Evolutionary conservation across 2,113 vertebrate species (phyloP).

Genomic region (Rhea americana): DNA sequence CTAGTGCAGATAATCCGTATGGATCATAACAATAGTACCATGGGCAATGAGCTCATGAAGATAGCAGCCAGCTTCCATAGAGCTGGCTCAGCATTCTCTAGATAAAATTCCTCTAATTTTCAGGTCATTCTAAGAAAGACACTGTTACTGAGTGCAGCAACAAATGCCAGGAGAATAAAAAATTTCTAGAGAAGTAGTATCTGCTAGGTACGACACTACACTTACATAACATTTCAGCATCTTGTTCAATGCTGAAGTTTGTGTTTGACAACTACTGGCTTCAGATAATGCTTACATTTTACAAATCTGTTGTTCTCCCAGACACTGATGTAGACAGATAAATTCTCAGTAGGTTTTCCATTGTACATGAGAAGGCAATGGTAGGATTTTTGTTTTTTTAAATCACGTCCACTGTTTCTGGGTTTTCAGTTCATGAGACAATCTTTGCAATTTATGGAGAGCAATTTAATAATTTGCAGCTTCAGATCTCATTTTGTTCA

Average conservation of each 20-base stretch:
- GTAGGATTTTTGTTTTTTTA: background rate
- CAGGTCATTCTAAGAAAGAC: background rate
- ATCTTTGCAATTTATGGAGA: background rate
- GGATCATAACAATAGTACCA: background rate
- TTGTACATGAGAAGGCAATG: background rate
- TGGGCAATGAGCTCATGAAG: background rate
- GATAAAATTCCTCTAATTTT: background rate
- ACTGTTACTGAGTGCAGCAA: background rate
- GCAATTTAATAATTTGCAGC: background rate
- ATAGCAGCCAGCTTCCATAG: fast-evolving
- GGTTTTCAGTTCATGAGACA: background rate
- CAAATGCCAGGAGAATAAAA: background rate
- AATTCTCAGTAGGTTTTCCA: background rate
- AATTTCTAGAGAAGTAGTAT: background rate
- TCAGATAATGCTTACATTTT: background rate
- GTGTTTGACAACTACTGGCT: background rate
- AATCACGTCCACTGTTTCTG: background rate
- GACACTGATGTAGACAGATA: background rate
- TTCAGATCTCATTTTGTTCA: background rate
- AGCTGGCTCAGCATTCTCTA: background rate
- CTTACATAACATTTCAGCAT: background rate
- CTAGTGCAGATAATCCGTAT: background rate
- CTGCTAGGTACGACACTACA: background rate
- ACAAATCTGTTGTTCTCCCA: background rate
- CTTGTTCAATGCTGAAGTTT: background rate